Evolutionary conservation across 2,888 invertebrate genomes (phyloP).

Genomic region (Therioaphis trifolii): DNA sequence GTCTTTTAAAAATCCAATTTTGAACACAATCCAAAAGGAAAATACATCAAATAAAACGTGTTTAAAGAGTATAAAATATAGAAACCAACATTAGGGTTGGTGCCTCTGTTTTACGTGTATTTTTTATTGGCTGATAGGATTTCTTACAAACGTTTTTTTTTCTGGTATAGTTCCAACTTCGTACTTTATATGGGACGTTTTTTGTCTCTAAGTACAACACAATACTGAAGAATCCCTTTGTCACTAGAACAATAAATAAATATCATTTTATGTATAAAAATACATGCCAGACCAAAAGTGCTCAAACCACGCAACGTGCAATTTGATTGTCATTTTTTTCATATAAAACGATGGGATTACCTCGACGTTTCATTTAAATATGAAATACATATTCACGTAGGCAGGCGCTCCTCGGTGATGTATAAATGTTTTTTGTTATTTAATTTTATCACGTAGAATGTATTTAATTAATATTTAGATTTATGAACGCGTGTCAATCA

Average conservation of each 20-base stretch:
- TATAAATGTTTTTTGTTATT: not conserved
- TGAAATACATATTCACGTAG: no score
- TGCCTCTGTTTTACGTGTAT: conserved; percentile 23
- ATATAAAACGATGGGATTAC: not conserved
- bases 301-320: not conserved
- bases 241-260: conserved; percentile 29
- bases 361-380: not conserved
- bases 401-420: not conserved
- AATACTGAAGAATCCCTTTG: not conserved
- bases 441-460: not conserved
- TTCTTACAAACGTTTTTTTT: conserved; percentile 27
- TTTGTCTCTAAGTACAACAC: not conserved
- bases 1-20: conserved; percentile 26
- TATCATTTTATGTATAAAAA: not conserved
- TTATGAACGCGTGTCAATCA: not conserved
- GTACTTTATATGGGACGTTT: conserved; percentile 5
- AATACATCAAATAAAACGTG: conserved; percentile 52
- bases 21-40: conserved; percentile 34
- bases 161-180: conserved; percentile 33
- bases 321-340: conserved; percentile 1
- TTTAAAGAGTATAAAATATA: conserved; percentile 44
- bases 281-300: not conserved
- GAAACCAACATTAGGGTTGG: conserved; percentile 15
- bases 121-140: conserved; percentile 46
- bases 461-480: not conserved